Evolutionary conservation across 2,888 invertebrate genomes (phyloP), one percentile per base, ranked within the genome.

Genomic region (Leptinotarsa tumamoca): DNA sequence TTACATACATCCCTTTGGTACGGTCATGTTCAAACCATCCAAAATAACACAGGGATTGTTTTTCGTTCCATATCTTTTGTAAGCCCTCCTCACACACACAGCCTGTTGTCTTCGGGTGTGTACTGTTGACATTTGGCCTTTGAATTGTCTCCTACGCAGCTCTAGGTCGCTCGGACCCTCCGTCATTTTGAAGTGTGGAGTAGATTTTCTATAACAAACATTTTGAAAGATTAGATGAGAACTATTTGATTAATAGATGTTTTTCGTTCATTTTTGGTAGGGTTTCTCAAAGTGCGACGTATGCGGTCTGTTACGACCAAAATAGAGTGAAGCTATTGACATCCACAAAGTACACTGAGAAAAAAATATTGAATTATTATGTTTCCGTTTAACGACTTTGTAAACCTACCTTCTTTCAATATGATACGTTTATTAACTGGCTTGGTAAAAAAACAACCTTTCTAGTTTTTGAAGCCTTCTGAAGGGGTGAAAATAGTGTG

Each of bases 1-100:
- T 82, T 80, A 84, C 84, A 84, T 84, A 58, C 83, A 83, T 67
- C 84, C 84, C 86, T 96, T 96, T 27, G 96, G 94, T 63, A 98
- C 97, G 21, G 96, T 96, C 95, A 98, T 96, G 86, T 96, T 96
- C 72, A 98, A 91, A 33, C 95, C 95, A 86, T 96, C 95, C 72
- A 98, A 90, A 56, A 97, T 95, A 51, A 95, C 91, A 82, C 95
- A 94, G 0, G 95, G 95, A 85, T 93, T 95, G 82, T 92, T 94
- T 81, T 93, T 92, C 4, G 93, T 90, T 7, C 97, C 97, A 86
- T 97, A 97, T 87, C 92, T 93, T 89, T 97, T 97, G 87, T 92
- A 93, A 0, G 97, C 96, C 21, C 95, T 89, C 74, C 96, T 90
- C 2, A 97, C 95, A 83, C 95, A 95, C 0, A 97, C 94, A 0